Evolutionary conservation across 2,888 invertebrate genomes (phyloP).

Genomic region (Fragum sueziense): DNA sequence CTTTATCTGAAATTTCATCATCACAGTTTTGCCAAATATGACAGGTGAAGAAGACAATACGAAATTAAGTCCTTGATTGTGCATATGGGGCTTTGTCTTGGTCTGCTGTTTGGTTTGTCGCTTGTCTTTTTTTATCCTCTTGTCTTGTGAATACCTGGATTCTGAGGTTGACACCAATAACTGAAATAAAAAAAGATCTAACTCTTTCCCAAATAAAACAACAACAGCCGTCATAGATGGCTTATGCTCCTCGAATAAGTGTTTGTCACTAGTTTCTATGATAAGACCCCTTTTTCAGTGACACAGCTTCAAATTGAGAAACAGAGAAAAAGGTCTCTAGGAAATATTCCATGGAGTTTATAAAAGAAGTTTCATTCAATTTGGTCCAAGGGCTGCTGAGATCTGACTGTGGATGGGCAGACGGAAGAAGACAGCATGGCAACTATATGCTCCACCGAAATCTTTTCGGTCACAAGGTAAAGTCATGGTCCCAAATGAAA

Average conservation of each 20-base stretch:
- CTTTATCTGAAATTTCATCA: not conserved
- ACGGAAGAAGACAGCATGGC: no score
- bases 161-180: not conserved
- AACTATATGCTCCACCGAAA: no score
- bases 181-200: not conserved
- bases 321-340: no score
- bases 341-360: no score
- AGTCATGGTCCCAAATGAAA: no score
- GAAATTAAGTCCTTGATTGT: not conserved
- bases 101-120: not conserved
- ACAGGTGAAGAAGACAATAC: not conserved
- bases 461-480: not conserved
- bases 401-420: no score
- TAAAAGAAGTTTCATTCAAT: no score
- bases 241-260: not conserved
- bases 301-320: no score
- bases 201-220: not conserved
- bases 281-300: no score
- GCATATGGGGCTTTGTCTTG: not conserved
- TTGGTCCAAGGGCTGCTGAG: no score
- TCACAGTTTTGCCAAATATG: conserved; percentile 12
- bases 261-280: no score
- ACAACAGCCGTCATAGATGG: not conserved
- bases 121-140: not conserved
- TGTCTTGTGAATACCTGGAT: not conserved